These are phyloP conservation scores for Fundulus diaphanus DNA, from an alignment of 2,797 vertebrate species.

Conservation along the genomic window DNA sequence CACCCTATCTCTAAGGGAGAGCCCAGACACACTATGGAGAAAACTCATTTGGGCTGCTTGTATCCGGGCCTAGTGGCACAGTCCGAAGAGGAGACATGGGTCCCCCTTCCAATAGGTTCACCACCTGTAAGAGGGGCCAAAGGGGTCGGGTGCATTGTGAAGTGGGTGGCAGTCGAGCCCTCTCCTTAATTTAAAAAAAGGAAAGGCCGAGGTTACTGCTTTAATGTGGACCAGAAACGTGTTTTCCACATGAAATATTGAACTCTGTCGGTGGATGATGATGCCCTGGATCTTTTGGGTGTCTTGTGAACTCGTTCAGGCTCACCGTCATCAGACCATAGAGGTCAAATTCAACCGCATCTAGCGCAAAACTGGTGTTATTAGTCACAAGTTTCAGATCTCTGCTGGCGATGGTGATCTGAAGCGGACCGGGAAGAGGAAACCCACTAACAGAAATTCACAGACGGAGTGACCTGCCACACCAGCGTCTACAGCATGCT, in stretches of 20 bases:
- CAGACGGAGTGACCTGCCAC: neutral
- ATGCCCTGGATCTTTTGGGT: neutral
- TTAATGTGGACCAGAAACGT: constrained; percentile 4
- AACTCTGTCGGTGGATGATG: too few relatives aligned
- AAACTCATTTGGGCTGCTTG: too few relatives aligned
- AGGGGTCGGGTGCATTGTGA: too few relatives aligned
- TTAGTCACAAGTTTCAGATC: neutral
- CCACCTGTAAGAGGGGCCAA: too few relatives aligned
- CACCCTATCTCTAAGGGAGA: too few relatives aligned
- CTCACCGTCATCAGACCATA: neutral
- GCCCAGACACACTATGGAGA: too few relatives aligned
- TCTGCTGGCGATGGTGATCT: neutral
- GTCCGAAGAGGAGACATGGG: too few relatives aligned
- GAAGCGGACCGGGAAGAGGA: neutral
- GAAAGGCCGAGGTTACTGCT: neutral
- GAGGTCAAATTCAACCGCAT: neutral
- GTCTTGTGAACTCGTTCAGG: neutral
- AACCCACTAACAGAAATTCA: constrained; percentile 1
- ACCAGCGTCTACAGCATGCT: neutral
- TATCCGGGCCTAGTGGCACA: too few relatives aligned
- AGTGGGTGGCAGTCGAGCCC: too few relatives aligned
- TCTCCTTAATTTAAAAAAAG: too few relatives aligned
- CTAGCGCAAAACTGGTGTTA: neutral
- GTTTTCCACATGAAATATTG: neutral
- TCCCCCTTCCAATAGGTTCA: too few relatives aligned